Evolutionary conservation across 2,888 invertebrate species (phyloP), one percentile per base, ranked within the genome.

Genomic region (Bembecia ichneumoniformis): DNA sequence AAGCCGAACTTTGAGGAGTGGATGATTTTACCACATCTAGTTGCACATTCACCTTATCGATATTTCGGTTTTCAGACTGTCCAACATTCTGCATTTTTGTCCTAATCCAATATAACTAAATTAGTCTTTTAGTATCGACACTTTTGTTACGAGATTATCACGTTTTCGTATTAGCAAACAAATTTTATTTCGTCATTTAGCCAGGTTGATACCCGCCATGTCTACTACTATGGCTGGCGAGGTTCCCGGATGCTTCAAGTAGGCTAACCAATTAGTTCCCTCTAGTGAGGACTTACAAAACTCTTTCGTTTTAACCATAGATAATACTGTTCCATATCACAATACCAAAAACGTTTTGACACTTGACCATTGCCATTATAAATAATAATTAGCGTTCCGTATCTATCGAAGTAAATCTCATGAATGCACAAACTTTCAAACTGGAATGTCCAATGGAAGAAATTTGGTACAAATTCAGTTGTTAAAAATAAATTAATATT

Each of bases 1-100:
- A 92, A 89, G 92, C 92, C 84, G 91, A 92, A 87, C 93, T 94
- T 88, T 93, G 93, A 90, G 94, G 93, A 91, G 92, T 92, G 87
- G 94, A 91, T 87, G 90, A 89, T 89, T 90, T 90, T 89, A 90
- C 89, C 84, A 86, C 86, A 89, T 90, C 90, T 89, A 90, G 90
- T 86, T 89, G 89, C 88, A 90, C 90, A 90, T 90, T 92, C 90
- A 91, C 91, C 91, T 91, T 91, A 90, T 91, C 91, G 90, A 91
- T 90, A 91, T 93, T 93, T 90, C 92, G 91, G 90, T 91, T 92
- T 91, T 93, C 93, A 90, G 92, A 90, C 90, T 92, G 92, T 91
- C 92, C 92, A 90, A 93, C 94, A 94, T 94, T 94, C 94, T 95
- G 94, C 95, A 95, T 95, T 91, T 93, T 94, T 91, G 90, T 90